Percentiles rank a stretch among this genome's conserved stretches.
These are phyloP conservation scores for Diarsia mendica DNA, from an alignment of 2,888 invertebrate species.

Conservation along the genomic window DNA sequence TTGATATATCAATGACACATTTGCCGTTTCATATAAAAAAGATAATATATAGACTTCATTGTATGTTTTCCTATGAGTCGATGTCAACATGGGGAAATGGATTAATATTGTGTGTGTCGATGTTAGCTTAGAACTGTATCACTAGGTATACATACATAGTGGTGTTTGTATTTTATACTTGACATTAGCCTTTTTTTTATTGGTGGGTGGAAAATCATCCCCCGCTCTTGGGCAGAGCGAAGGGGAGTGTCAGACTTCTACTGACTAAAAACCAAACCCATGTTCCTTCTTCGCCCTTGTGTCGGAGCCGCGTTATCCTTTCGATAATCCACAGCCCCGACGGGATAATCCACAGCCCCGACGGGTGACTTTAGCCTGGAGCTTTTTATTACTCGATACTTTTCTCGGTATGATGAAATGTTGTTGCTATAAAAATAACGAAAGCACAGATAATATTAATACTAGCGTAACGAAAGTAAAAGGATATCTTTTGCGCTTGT, in stretches of 20 bases:
- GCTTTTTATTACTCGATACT: not conserved
- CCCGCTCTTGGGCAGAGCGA: too few species aligned
- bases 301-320: too few species aligned
- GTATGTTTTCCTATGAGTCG: slow-evolving; percentile 27
- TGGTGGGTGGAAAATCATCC: too few species aligned
- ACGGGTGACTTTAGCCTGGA: not conserved
- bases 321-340: too few species aligned
- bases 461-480: not conserved
- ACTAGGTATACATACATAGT: slow-evolving; percentile 6
- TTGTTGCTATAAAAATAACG: not conserved
- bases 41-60: not conserved
- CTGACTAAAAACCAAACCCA: too few species aligned
- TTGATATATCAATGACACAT: not conserved
- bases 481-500: not conserved
- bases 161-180: slow-evolving; percentile 24
- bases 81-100: slow-evolving; percentile 54
- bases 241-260: too few species aligned
- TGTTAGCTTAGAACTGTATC: slow-evolving; percentile 28
- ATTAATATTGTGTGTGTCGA: slow-evolving; percentile 54
- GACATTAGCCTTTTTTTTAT: not conserved
- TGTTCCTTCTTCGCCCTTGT: too few species aligned
- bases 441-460: too few species aligned
- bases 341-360: too few species aligned
- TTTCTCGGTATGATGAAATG: not conserved
- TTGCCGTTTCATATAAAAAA: not conserved